phyloP scores from a whole-genome alignment of 2,888 invertebrate genomes.

The Apodemia mormo region DNA sequence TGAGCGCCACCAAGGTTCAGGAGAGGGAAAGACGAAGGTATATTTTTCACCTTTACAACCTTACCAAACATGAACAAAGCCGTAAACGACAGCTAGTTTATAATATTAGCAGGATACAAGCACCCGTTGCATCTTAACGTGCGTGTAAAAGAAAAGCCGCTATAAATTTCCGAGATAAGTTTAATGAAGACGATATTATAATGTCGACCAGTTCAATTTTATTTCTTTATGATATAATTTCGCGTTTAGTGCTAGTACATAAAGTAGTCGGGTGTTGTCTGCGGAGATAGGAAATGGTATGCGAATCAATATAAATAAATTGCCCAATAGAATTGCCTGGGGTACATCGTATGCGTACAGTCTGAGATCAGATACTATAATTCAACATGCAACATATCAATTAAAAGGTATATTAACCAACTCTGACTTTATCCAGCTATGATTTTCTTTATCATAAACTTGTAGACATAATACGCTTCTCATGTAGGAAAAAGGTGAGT shows the following conservation, averaged over 20 bases:
- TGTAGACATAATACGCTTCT: no score
- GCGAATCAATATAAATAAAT: conserved; percentile 75
- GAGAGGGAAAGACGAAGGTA: no score
- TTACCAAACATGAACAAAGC: background rate
- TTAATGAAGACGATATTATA: conserved; percentile 39
- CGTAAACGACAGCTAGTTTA: background rate
- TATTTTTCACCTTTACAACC: background rate
- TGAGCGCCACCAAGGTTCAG: no score
- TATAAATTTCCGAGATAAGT: conserved; percentile 29
- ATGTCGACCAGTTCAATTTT: conserved; percentile 40
- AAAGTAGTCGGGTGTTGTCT: conserved; percentile 61
- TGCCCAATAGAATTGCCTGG: conserved; percentile 69
- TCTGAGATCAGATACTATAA: conserved; percentile 67
- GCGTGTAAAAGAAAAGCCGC: conserved; percentile 22
- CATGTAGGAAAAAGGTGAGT: no score
- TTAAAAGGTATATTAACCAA: conserved; percentile 68
- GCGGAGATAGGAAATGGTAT: conserved; percentile 58
- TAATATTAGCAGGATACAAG: background rate
- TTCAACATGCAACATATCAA: conserved; percentile 75
- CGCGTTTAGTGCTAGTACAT: conserved; percentile 44
- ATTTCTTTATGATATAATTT: conserved; percentile 45
- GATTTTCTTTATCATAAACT: background rate
- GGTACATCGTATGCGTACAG: conserved; percentile 53
- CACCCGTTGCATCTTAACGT: background rate
- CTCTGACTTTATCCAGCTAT: background rate